These are phyloP conservation scores for Heterodera carotae DNA, from an alignment of 1,140 invertebrate genomes.

Conservation along the genomic window DNA sequence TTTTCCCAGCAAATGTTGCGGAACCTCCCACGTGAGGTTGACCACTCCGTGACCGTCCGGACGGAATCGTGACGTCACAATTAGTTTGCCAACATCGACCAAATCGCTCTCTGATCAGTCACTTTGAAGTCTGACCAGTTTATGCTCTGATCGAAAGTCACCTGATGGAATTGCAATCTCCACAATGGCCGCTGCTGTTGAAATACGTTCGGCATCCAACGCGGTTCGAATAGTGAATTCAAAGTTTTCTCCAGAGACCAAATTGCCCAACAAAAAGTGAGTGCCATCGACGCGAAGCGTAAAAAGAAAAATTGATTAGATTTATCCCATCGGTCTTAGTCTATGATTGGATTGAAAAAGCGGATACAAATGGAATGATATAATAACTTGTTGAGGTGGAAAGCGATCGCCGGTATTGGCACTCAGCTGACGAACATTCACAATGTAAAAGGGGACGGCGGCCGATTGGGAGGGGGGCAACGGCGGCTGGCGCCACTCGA, in stretches of 20 bases:
- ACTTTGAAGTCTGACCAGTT: background rate
- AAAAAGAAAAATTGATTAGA: slow-evolving; percentile 25
- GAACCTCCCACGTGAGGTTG: slow-evolving; percentile 64
- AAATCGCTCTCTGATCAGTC: slow-evolving; percentile 55
- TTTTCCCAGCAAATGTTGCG: slow-evolving; percentile 44
- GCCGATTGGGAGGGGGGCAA: background rate
- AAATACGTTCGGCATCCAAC: slow-evolving; percentile 42
- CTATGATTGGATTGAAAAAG: no score
- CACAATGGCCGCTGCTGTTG: slow-evolving; percentile 63
- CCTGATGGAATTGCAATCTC: slow-evolving; percentile 61
- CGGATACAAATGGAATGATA: background rate
- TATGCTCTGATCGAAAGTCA: background rate
- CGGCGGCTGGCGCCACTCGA: slow-evolving; percentile 31
- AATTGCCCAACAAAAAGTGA: slow-evolving; percentile 55
- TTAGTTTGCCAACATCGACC: slow-evolving; percentile 64
- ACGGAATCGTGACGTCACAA: slow-evolving; percentile 58
- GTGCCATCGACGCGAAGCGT: slow-evolving; percentile 54
- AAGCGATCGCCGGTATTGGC: slow-evolving; percentile 47
- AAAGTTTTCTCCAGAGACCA: slow-evolving; percentile 61
- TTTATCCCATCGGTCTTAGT: background rate
- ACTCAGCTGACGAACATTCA: slow-evolving; percentile 62
- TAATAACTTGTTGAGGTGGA: slow-evolving; percentile 52
- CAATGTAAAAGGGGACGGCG: slow-evolving; percentile 51
- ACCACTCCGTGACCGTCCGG: slow-evolving; percentile 56
- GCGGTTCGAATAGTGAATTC: slow-evolving; percentile 63